These are phyloP conservation scores for Micoletzkya japonica DNA, from an alignment of 2,888 invertebrate species.

Conservation along the genomic window DNA sequence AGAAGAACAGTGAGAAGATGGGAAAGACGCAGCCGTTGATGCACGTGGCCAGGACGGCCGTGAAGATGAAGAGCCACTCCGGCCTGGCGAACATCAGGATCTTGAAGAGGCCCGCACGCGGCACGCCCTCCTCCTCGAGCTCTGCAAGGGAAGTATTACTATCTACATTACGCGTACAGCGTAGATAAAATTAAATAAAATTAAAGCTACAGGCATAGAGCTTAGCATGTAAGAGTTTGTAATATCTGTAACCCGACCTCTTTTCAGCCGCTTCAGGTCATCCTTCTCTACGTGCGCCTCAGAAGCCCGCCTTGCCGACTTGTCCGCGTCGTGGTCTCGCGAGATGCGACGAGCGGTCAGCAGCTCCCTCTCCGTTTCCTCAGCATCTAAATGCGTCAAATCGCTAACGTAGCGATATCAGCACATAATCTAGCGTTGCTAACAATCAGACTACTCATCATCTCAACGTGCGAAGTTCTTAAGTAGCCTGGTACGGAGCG, in stretches of 20 bases:
- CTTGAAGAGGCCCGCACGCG: not conserved
- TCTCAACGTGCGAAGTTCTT: no score
- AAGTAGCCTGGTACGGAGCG: no score
- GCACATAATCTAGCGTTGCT: no score
- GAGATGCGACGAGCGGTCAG: not conserved
- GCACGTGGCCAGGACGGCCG: not conserved
- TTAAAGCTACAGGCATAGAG: not conserved
- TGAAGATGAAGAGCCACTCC: not conserved
- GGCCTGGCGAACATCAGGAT: not conserved
- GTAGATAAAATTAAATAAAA: not conserved
- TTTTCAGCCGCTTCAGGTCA: conserved; percentile 4
- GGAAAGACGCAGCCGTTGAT: not conserved
- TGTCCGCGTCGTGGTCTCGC: not conserved
- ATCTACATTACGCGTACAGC: not conserved
- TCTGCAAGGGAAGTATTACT: not conserved
- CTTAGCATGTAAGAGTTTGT: not conserved
- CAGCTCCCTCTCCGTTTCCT: not conserved
- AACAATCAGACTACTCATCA: no score
- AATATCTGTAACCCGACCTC: not conserved
- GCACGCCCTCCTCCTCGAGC: conserved; percentile 8
- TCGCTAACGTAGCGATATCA: no score
- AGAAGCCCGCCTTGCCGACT: not conserved
- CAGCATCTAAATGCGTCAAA: not conserved
- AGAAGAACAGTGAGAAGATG: conserved; percentile 13
- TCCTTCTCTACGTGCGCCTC: not conserved